Evolutionary conservation across 2,888 invertebrate genomes (phyloP), one percentile per base, ranked within the genome.

Genomic region (Caenorhabditis doughertyi): DNA sequence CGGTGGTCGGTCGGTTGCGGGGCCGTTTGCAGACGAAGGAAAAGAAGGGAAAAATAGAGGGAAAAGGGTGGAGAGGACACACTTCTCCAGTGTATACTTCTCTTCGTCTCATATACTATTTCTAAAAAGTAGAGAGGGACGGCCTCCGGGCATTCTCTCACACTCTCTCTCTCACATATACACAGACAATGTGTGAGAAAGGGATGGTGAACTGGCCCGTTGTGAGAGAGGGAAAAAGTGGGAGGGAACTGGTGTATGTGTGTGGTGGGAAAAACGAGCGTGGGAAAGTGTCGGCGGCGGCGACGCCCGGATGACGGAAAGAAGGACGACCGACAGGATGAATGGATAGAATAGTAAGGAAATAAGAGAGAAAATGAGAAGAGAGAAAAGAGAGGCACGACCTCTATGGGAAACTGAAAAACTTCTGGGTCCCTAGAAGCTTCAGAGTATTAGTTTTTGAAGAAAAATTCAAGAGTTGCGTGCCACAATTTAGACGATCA

Each of bases 201-300:
- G 44, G 32, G 67, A 35, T 35, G 65, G 67, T 8, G 62, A 56
- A 47, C 25, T 67, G 47, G 67, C 32, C n/a, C 65, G 64, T 27
- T 35, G 49, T 32, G 21, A 53, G 23, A 29, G 39, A 74, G 64
- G 18, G n/a, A 49, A 44, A 35, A 47, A 62, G 35, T 23, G 67
- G 56, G 76, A 58, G 55, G 53, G 72, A 79, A 64, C 67, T 77
- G 77, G 77, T 62, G 62, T 58, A 16, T 58, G 62, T 65, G 53
- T 44, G 72, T 42, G 72, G 72, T 67, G 73, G 81, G 81, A 70
- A 81, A 79, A 81, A 73, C 81, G 81, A 81, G 81, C 81, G 81
- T 81, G 81, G 81, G 81, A 81, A 81, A 73, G 80, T 72, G 79
- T 18, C 64, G 68, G 72, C 32, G 67, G 49, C 51, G 47, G 60